Evolutionary conservation across 2,888 invertebrate species (phyloP).

Genomic region (Patella caerulea): DNA sequence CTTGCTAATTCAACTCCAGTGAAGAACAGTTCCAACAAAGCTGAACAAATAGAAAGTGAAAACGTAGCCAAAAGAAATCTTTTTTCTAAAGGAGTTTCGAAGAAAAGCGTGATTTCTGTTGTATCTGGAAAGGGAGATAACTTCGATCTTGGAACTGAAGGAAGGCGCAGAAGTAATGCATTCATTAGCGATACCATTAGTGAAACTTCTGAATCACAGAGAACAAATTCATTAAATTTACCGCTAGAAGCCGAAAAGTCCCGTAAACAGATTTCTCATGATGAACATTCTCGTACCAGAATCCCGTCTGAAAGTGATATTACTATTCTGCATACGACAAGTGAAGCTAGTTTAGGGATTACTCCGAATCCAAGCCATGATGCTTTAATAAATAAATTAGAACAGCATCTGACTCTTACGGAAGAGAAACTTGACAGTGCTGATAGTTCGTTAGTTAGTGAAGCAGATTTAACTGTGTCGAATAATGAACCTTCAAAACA

Average conservation of each 20-base stretch:
- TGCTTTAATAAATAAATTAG: not conserved
- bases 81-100: not conserved
- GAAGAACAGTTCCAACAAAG: constrained; percentile 2
- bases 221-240: not conserved
- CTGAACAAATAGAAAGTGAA: not conserved
- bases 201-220: constrained; percentile 14
- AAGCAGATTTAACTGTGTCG: not conserved
- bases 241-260: not conserved
- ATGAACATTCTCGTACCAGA: not conserved
- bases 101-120: not conserved
- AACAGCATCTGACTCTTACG: not conserved
- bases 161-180: constrained; percentile 18
- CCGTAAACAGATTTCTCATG: not conserved
- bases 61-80: not conserved
- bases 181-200: not conserved
- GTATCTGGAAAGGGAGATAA: not conserved
- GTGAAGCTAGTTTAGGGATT: constrained; percentile 78
- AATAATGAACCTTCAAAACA: not conserved
- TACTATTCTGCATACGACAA: constrained; percentile 81
- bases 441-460: not conserved
- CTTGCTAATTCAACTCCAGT: constrained; percentile 24
- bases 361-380: constrained; percentile 37
- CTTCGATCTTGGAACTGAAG: not conserved
- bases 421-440: constrained; percentile 13
- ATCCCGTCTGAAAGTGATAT: constrained; percentile 76